phyloP scores from a whole-genome alignment of 1,140 invertebrate genomes.

The Hormaphis cornu region DNA sequence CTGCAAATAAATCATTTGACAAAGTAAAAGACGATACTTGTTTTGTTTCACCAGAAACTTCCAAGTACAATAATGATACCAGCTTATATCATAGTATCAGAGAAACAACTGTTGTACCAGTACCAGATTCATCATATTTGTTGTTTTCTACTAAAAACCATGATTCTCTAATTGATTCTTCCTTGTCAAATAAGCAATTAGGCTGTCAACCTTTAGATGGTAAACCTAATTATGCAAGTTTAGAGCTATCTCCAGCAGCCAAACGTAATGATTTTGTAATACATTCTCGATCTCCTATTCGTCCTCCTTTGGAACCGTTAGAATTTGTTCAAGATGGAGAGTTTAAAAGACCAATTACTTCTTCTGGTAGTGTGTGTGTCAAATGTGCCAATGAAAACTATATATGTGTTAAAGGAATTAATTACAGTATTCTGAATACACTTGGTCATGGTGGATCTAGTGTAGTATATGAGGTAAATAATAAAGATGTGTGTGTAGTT shows the following conservation, averaged over 20 bases:
- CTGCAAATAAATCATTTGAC: neutral
- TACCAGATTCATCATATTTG: conserved; percentile 6
- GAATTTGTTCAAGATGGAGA: conserved; percentile 27
- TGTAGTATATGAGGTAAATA: conserved; percentile 38
- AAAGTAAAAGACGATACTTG: neutral
- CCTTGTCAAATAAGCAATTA: neutral
- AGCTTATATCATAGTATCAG: conserved; percentile 28
- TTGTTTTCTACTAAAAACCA: neutral
- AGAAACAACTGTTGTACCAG: neutral
- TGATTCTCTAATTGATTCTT: neutral
- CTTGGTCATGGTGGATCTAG: conserved; percentile 39
- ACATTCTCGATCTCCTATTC: conserved; percentile 20
- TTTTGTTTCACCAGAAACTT: conserved; percentile 22
- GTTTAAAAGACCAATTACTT: conserved; percentile 12
- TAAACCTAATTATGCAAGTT: neutral
- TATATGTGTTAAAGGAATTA: conserved; percentile 35
- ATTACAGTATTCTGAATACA: conserved; percentile 37
- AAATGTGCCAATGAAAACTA: conserved; percentile 14
- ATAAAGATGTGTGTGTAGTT: neutral
- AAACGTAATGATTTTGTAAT: conserved; percentile 14
- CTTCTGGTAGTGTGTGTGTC: neutral
- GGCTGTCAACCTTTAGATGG: neutral
- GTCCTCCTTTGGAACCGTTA: neutral
- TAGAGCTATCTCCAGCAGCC: conserved; percentile 21
- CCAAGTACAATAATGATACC: conserved; percentile 9